phyloP scores from a whole-genome alignment of 2,113 vertebrate species.

The Indicator maculatus region DNA sequence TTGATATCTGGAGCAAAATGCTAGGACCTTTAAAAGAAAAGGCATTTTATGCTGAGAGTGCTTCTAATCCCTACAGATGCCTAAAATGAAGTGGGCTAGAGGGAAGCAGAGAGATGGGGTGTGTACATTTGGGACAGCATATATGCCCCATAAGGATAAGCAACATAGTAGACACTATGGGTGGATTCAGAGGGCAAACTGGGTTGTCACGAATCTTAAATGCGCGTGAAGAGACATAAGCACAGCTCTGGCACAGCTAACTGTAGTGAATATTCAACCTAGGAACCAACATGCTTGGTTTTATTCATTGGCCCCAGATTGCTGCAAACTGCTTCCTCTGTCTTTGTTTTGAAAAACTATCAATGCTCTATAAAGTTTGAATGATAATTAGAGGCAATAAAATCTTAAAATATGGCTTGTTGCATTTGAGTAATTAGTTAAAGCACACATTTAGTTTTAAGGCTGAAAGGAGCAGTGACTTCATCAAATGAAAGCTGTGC shows the following conservation, averaged over 20 bases:
- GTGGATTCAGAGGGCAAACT: neutral
- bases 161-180: neutral
- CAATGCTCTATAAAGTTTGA: neutral
- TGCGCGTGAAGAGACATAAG: neutral
- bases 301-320: neutral
- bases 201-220: neutral
- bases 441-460: constrained; percentile 1
- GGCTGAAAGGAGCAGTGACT: neutral
- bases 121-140: neutral
- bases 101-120: neutral
- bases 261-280: neutral
- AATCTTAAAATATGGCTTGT: constrained; percentile 4
- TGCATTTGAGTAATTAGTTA: neutral
- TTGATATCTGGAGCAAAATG: neutral
- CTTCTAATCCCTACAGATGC: neutral
- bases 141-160: neutral
- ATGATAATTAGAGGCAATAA: neutral
- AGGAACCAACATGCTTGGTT: neutral
- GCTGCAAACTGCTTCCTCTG: neutral
- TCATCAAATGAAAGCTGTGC: neutral
- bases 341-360: neutral
- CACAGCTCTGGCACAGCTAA: neutral
- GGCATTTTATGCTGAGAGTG: neutral
- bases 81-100: neutral
- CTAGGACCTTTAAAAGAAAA: neutral